These are phyloP conservation scores for Meloidogyne floridensis DNA, from an alignment of 1,140 invertebrate genomes.

Conservation along the genomic window DNA sequence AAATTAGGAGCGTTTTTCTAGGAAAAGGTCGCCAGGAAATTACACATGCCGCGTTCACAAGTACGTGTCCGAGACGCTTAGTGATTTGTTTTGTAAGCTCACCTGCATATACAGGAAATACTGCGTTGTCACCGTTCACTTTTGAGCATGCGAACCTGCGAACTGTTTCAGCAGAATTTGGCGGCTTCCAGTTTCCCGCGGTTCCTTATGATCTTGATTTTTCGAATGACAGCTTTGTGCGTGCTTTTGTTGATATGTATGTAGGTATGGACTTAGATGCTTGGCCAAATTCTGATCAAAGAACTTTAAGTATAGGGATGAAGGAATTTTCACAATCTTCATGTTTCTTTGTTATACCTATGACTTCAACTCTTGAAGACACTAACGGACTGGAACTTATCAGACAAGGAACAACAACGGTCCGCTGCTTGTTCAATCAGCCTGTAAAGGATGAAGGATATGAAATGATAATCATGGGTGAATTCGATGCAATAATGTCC, in stretches of 20 bases:
- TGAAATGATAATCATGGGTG: conserved; percentile 34
- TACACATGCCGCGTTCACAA: too few species aligned
- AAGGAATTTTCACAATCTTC: too few species aligned
- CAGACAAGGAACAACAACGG: conserved; percentile 31
- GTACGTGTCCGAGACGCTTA: too few species aligned
- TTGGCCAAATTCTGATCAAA: too few species aligned
- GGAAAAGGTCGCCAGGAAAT: too few species aligned
- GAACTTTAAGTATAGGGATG: too few species aligned
- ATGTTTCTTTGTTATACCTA: conserved; percentile 34
- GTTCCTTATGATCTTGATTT: conserved; percentile 35
- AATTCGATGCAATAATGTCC: conserved; percentile 37
- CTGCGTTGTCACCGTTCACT: too few species aligned
- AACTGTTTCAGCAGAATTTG: not conserved
- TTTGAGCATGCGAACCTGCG: too few species aligned
- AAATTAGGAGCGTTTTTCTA: too few species aligned
- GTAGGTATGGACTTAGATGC: conserved; percentile 12
- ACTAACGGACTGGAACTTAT: conserved; percentile 35
- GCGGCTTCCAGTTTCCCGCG: conserved; percentile 19
- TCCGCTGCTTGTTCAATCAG: conserved; percentile 6
- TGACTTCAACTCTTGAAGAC: conserved; percentile 32
- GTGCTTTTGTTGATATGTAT: conserved; percentile 42
- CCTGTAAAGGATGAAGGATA: conserved; percentile 12
- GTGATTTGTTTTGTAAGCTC: too few species aligned
- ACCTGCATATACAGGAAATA: too few species aligned
- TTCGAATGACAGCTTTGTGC: conserved; percentile 10